Conservation (phyloP, 1,140 invertebrate genomes). For the Heliconius nattereri region DNA sequence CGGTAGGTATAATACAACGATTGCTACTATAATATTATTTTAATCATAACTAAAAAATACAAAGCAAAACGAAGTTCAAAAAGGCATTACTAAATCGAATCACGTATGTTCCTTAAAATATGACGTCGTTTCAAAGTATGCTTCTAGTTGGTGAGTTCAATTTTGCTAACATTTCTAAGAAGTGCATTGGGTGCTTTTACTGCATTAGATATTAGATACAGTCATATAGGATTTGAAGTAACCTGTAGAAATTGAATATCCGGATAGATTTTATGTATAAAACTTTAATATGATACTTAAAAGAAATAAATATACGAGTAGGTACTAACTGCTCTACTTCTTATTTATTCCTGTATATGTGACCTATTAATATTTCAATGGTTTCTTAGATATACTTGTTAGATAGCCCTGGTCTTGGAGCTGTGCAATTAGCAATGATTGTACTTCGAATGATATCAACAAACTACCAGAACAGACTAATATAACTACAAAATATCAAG, state of each 20-base stretch:
- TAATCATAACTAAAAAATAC: background rate
- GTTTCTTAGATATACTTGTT: too few species aligned
- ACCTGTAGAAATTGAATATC: conserved; percentile 7
- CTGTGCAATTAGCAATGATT: too few species aligned
- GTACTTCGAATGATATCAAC: too few species aligned
- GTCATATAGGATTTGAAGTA: conserved; percentile 20
- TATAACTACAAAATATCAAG: background rate
- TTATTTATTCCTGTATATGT: too few species aligned
- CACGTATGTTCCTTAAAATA: conserved; percentile 50
- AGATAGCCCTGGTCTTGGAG: too few species aligned
- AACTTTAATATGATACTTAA: background rate
- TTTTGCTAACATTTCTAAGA: conserved; percentile 46
- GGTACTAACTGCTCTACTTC: too few species aligned
- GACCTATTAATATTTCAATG: too few species aligned
- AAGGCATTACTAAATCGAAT: conserved; percentile 44
- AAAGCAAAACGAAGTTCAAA: conserved; percentile 27
- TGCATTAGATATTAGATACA: conserved; percentile 34
- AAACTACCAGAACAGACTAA: too few species aligned
- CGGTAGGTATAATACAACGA: too few species aligned
- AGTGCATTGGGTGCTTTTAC: conserved; percentile 34
- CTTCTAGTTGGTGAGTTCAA: conserved; percentile 47
- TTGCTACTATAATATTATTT: background rate
- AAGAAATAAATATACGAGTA: too few species aligned
- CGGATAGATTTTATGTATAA: background rate
- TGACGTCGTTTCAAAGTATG: conserved; percentile 49